Evolutionary conservation across 2,888 invertebrate species (phyloP).

Genomic region (Prostheceraeus crozeri): DNA sequence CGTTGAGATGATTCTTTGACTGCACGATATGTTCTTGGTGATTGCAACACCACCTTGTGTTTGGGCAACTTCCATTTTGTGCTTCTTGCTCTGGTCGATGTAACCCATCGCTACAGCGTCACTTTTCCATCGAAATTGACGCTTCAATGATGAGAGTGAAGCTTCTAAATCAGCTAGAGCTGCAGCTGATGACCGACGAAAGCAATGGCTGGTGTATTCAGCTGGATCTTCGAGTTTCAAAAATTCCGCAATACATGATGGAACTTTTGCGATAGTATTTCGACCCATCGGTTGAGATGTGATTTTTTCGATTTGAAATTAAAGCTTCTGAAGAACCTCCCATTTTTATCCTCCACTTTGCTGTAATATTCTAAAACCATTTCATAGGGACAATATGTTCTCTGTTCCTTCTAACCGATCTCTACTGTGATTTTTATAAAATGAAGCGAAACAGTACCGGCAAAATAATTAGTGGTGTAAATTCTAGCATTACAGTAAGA

Average conservation of each 20-base stretch:
- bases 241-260: background rate
- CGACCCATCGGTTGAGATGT: slow-evolving; percentile 7
- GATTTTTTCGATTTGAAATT: slow-evolving; percentile 15
- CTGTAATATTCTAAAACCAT: too few relatives aligned
- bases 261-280: slow-evolving; percentile 7
- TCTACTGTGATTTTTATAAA: too few relatives aligned
- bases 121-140: slow-evolving; percentile 18
- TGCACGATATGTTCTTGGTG: too few relatives aligned
- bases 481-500: too few relatives aligned
- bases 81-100: background rate
- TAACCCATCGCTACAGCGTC: background rate
- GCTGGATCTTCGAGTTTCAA: slow-evolving; percentile 10
- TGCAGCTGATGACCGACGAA: slow-evolving; percentile 10
- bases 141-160: background rate
- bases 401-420: too few relatives aligned
- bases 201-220: background rate
- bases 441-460: too few relatives aligned
- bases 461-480: too few relatives aligned
- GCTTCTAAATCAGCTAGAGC: slow-evolving; percentile 11
- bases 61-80: slow-evolving; percentile 22
- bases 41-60: too few relatives aligned
- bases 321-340: slow-evolving; percentile 3
- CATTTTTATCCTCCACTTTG: too few relatives aligned
- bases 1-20: too few relatives aligned
- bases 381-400: too few relatives aligned